Evolutionary conservation across 2,888 invertebrate genomes (phyloP).

Genomic region (Tinea semifulvella): DNA sequence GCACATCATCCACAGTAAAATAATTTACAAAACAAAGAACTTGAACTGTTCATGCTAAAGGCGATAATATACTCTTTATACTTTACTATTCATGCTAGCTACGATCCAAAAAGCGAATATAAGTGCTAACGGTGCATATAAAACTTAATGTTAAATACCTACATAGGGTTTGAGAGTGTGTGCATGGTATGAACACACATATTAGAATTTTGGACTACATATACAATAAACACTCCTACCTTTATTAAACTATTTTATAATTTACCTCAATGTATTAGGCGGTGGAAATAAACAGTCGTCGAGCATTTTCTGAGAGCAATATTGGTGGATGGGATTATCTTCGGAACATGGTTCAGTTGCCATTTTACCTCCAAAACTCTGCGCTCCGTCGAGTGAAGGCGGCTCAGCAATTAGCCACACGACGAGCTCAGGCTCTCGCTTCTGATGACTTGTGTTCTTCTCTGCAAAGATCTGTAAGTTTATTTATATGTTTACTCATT

Average conservation of each 20-base stretch:
- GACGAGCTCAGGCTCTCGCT: conserved; percentile 50
- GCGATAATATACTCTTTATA: too few species aligned
- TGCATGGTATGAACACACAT: too few species aligned
- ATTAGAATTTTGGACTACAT: too few species aligned
- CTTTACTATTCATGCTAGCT: too few species aligned
- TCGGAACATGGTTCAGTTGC: conserved; percentile 95
- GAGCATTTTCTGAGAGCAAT: conserved; percentile 88
- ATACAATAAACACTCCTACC: too few species aligned
- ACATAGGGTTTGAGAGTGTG: too few species aligned
- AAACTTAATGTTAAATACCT: too few species aligned
- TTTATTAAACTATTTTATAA: not conserved
- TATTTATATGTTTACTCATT: not conserved
- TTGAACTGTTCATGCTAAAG: too few species aligned
- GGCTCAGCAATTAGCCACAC: conserved; percentile 81
- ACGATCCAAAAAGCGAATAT: too few species aligned
- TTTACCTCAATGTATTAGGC: conserved; percentile 70
- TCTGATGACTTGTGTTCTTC: conserved; percentile 66
- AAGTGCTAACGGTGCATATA: too few species aligned
- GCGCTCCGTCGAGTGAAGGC: conserved; percentile 88
- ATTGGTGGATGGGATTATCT: conserved; percentile 96
- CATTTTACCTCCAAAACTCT: conserved; percentile 97
- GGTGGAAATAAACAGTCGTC: conserved; percentile 87
- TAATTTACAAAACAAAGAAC: too few species aligned
- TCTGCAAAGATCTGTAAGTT: conserved; percentile 57
- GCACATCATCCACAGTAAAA: too few species aligned